Evolutionary conservation across 1,140 invertebrate species (phyloP).

Genomic region (Magallana gigas): DNA sequence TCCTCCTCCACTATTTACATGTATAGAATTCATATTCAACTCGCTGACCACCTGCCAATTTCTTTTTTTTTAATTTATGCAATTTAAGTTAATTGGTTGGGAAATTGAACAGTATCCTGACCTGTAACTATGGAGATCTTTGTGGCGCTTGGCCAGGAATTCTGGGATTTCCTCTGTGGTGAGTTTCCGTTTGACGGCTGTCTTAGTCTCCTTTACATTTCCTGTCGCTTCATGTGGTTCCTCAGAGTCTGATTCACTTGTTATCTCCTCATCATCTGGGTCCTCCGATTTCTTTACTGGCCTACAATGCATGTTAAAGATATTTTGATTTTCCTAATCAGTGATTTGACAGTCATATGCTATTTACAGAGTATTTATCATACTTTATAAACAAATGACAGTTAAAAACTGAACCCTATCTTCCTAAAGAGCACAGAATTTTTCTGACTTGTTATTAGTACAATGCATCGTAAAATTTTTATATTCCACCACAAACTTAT

Average conservation of each 20-base stretch:
- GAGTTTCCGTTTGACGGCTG: slow-evolving; percentile 81
- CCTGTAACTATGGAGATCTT: slow-evolving; percentile 86
- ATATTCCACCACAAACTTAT: no score
- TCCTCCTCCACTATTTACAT: not conserved
- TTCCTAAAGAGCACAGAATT: no score
- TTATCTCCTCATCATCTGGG: slow-evolving; percentile 82
- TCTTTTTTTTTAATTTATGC: no score
- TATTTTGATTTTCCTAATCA: no score
- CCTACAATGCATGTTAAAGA: not conserved
- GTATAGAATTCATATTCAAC: no score
- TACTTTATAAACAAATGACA: no score
- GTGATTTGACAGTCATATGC: no score
- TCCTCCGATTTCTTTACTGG: slow-evolving; percentile 39
- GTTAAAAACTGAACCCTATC: no score
- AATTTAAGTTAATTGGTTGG: no score
- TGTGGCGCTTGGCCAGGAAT: slow-evolving; percentile 83
- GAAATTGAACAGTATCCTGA: slow-evolving; percentile 76
- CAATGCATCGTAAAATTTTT: no score
- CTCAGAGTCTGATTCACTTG: slow-evolving; percentile 80
- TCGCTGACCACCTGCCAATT: no score
- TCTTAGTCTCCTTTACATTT: slow-evolving; percentile 51
- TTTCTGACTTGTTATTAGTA: no score
- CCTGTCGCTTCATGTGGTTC: slow-evolving; percentile 79
- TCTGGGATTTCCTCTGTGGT: slow-evolving; percentile 85
- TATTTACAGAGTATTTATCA: slow-evolving; percentile 80